Evolutionary conservation across 2,888 invertebrate species (phyloP).

Genomic region (Hirtodrosophila confusa): DNA sequence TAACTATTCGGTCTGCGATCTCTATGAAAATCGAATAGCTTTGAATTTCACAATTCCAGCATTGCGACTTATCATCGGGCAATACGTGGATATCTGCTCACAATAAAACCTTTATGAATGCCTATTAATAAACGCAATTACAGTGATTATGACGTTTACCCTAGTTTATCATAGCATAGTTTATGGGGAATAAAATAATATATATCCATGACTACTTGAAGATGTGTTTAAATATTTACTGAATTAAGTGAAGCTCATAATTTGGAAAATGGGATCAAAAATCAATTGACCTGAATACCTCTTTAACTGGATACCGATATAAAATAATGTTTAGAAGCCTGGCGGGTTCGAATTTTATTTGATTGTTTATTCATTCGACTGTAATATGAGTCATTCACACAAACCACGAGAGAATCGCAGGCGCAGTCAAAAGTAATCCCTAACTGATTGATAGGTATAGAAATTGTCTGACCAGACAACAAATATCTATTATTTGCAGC

Average conservation of each 20-base stretch:
- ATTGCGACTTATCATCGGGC: slow-evolving; percentile 3
- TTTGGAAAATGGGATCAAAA: too few species aligned
- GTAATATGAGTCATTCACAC: slow-evolving; percentile 12
- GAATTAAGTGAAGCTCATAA: too few species aligned
- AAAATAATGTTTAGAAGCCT: too few species aligned
- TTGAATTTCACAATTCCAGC: slow-evolving; percentile 30
- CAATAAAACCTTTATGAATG: slow-evolving; percentile 1
- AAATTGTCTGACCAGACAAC: too few species aligned
- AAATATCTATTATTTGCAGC: too few species aligned
- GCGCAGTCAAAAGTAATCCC: slow-evolving; percentile 11
- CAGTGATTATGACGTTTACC: not conserved
- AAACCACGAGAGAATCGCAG: not conserved
- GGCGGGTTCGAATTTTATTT: too few species aligned
- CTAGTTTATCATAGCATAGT: slow-evolving; percentile 34
- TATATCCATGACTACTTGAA: not conserved
- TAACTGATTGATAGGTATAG: slow-evolving; percentile 20
- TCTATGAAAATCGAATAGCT: not conserved
- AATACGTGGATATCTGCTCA: slow-evolving; percentile 1
- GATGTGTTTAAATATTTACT: too few species aligned
- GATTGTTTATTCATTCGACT: too few species aligned
- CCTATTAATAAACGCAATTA: not conserved
- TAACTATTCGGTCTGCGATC: too few species aligned
- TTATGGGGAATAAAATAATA: slow-evolving; percentile 15
- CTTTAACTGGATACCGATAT: too few species aligned
- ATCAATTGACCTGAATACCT: too few species aligned